A percentile compares a stretch with the other conserved stretches of the same genome.
Evolutionary conservation across 2,113 vertebrate genomes (phyloP).

Genomic region (Dasyornis broadbenti): DNA sequence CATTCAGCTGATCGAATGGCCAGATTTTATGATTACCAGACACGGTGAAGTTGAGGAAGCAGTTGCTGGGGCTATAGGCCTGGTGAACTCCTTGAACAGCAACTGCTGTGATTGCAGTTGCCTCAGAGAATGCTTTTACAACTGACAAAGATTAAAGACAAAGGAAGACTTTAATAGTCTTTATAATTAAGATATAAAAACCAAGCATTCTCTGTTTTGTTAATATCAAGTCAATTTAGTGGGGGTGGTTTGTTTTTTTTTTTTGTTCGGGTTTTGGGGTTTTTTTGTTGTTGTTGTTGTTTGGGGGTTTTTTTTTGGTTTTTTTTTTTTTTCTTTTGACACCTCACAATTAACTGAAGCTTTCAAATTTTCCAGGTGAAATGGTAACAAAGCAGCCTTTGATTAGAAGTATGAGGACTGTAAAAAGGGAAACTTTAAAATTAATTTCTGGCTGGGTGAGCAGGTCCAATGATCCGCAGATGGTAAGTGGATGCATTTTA

Average conservation of each 20-base stretch:
- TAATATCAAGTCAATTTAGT: not conserved
- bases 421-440: conserved; percentile 97
- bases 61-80: not conserved
- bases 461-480: conserved; percentile 96
- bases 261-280: not conserved
- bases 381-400: conserved; percentile 98
- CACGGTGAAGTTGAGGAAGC: not conserved
- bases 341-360: not conserved
- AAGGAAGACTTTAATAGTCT: not conserved
- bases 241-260: not conserved
- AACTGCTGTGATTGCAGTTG: not conserved
- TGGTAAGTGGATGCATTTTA: conserved; percentile 80
- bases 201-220: not conserved
- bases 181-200: not conserved
- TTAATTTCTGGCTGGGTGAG: conserved; percentile 99
- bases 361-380: conserved; percentile 79
- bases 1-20: not conserved
- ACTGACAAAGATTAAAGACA: not conserved
- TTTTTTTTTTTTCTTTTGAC: not conserved
- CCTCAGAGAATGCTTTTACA: not conserved
- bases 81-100: not conserved
- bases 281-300: too few species aligned
- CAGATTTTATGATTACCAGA: not conserved
- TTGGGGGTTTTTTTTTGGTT: not conserved
- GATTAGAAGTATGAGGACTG: conserved; percentile 98